Percentiles rank a stretch among this genome's conserved stretches.
Evolutionary conservation across 2,888 invertebrate genomes (phyloP).

Genomic region (Protophormia terraenovae): DNA sequence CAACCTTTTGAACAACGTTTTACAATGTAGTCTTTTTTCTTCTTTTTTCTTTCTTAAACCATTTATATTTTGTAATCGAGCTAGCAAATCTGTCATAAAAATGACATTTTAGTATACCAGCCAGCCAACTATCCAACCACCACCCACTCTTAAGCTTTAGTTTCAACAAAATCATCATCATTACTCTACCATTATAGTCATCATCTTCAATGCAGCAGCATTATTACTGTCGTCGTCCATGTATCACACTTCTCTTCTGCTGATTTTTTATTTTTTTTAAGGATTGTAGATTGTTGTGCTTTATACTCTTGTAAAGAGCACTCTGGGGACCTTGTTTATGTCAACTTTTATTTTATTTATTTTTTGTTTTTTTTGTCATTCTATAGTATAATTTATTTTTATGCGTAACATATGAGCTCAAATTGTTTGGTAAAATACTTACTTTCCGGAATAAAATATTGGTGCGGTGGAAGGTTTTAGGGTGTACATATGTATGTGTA

Average conservation of each 20-base stretch:
- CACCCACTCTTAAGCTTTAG: conserved; percentile 27
- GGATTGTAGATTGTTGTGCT: conserved; percentile 53
- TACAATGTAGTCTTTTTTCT: conserved; percentile 18
- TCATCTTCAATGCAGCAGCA: conserved; percentile 25
- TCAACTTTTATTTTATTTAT: conserved; percentile 73
- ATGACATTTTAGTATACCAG: conserved; percentile 62
- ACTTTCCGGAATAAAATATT: background rate
- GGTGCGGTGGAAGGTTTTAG: background rate
- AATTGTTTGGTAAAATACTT: conserved; percentile 65
- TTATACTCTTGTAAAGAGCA: conserved; percentile 75
- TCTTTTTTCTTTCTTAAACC: conserved; percentile 32
- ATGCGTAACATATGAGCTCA: conserved; percentile 70
- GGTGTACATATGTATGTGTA: conserved; percentile 9
- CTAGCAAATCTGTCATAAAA: conserved; percentile 81
- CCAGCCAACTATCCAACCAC: conserved; percentile 17
- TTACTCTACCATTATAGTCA: conserved; percentile 40
- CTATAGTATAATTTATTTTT: conserved; percentile 76
- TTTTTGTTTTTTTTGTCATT: conserved; percentile 55
- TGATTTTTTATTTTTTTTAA: conserved; percentile 34
- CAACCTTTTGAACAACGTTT: conserved; percentile 51
- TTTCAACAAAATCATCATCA: conserved; percentile 30
- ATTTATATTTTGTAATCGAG: conserved; percentile 74
- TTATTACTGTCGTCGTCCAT: background rate
- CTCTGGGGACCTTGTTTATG: conserved; percentile 81
- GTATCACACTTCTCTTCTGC: conserved; percentile 29